Evolutionary conservation across 1,140 invertebrate genomes (phyloP), one percentile per base, ranked within the genome.

Genomic region (Pygmarrhopalites habei): DNA sequence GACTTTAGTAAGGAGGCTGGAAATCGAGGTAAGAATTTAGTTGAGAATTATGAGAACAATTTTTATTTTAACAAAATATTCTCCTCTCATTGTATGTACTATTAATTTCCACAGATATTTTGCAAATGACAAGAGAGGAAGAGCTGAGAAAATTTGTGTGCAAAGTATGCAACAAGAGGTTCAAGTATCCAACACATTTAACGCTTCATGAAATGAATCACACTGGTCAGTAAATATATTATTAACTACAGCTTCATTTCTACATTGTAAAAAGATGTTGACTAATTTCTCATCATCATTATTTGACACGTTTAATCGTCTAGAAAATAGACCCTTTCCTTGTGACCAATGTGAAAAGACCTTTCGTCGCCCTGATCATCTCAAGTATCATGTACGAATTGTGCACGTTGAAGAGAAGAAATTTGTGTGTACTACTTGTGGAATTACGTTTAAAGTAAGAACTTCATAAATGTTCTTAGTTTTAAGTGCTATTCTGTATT

Each of bases 341-440:
- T 52, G 49, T 29, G 23, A 52, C 10, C 14, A 52, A 29, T 52
- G 49, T 29, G 14, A 52, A 15, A 52, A 52, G 25, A 7, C 49
- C 3, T 52, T 52, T 29, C 49, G 49, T 7, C 49, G 49, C 3
- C 14, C 14, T 2, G 49, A 52, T 23, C 49, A 52, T 29, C n/a
- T 52, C 4, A 52, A 26, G 28, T 26, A 26, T 25, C 49, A 52
- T 28, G 49, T 52, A 12, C 4, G 49, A 10, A 26, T 52, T 29
- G 49, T 52, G 23, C 49, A 52, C n/a, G 25, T 26, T 2, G 14
- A 26, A 4, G 49, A 52, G 25, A 52, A 26, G 28, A 25, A 52
- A 52, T 52, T 52, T 28, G 23, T 52, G 25, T 52, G 49, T 52
- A 26, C 49, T 23, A 25, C 25, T 28, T 52, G 49, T 23, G 49